Base-by-base conservation (phyloP, 1,140 invertebrate species). In the Diachasma alloeum region DNA sequence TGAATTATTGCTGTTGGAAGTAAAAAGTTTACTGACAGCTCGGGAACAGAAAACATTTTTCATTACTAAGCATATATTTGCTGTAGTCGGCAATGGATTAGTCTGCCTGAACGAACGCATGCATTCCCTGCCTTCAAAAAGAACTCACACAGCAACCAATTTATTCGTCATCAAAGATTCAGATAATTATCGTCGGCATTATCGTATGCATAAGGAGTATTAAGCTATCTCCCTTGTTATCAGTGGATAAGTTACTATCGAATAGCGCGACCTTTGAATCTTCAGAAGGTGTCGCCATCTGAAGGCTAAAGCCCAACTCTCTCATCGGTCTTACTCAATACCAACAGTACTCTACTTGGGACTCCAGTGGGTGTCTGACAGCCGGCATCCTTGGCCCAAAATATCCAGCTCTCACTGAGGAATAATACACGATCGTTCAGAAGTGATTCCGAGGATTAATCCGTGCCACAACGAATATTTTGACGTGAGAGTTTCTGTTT, bases 291-390 rank as follows among this genome's bases (percentile, higher is more conserved):
- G 67, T 31, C 36, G 74, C 74, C 74, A 81, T 79, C 75, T 68
- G 19, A n/a, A 53, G 59, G 11, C 22, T 76, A 74, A 79, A 82
- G 76, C 74, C 80, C 63, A 17, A 44, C 74, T 67, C 9, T 37
- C 39, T 53, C 78, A 11, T 39, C 46, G 53, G 56, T 72, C 78
- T 80, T 75, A 68, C 36, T 15, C 22, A 68, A 74, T 72, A 78
- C 79, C 56, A 73, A 53, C 74, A 48, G 78, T 79, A 76, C 73
- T 36, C 78, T 81, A 73, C 56, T 70, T 63, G 36, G 37, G 70
- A 1, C 36, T 72, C 78, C 73, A 79, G 79, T 78, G 71, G 76
- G 74, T 76, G 46, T 74, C 75, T 79, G 79, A 81, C 74, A 74
- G 76, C 78, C 78, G 80, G 75, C 76, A 67, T 59, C 76, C 42